phyloP scores from a whole-genome alignment of 2,888 invertebrate genomes.

The Lingula anatina region DNA sequence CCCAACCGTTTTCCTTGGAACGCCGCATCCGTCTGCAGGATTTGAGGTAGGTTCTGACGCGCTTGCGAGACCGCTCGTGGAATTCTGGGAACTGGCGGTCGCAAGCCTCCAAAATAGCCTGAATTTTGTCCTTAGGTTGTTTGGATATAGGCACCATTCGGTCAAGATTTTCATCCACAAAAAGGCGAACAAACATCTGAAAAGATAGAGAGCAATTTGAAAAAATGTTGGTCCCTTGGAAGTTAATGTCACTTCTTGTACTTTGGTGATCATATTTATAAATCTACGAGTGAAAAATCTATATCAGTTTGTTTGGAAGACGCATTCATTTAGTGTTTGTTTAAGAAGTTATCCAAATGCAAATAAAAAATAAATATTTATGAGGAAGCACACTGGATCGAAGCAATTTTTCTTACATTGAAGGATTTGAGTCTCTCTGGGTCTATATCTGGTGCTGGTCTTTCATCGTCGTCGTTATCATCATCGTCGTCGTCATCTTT shows the following conservation, averaged over 20 bases:
- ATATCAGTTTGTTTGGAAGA: too few relatives aligned
- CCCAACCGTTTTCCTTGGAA: conserved; percentile 82
- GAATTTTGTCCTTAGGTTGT: conserved; percentile 96
- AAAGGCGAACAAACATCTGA: conserved; percentile 94
- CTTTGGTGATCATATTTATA: neutral
- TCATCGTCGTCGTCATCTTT: conserved; percentile 88
- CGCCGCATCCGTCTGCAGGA: conserved; percentile 92
- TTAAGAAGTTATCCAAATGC: too few relatives aligned
- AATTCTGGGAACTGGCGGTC: conserved; percentile 95
- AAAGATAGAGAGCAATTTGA: conserved; percentile 11
- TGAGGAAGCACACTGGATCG: too few relatives aligned
- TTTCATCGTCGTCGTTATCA: conserved; percentile 65
- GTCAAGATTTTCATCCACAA: conserved; percentile 94
- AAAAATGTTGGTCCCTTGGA: too few relatives aligned
- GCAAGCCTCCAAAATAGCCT: conserved; percentile 95
- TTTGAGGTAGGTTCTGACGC: conserved; percentile 91
- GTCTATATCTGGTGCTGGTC: conserved; percentile 57
- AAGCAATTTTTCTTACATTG: conserved; percentile 77
- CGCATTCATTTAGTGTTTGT: too few relatives aligned
- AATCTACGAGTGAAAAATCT: too few relatives aligned
- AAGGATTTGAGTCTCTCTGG: conserved; percentile 93
- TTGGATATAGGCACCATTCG: conserved; percentile 95
- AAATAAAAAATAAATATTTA: neutral
- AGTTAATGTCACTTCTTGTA: too few relatives aligned
- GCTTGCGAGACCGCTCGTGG: conserved; percentile 87